These are phyloP conservation scores for Dermochelys coriacea DNA, from an alignment of 2,797 vertebrate species.

Conservation along the genomic window DNA sequence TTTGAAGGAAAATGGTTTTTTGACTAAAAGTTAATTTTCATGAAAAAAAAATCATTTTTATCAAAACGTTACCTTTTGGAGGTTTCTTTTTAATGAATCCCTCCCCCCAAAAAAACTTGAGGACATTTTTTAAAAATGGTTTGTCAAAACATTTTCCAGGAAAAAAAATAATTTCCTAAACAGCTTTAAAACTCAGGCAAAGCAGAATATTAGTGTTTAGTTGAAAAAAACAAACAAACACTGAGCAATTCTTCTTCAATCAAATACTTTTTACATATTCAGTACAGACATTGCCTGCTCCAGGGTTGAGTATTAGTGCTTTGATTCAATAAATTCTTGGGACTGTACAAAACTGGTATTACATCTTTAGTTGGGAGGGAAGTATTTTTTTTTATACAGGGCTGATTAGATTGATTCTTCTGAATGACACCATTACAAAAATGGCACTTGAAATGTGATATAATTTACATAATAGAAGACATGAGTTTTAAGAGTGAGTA, in stretches of 20 bases:
- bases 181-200: neutral
- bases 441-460: neutral
- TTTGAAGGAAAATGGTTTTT: neutral
- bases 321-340: neutral
- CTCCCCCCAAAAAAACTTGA: neutral
- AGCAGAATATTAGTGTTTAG: neutral
- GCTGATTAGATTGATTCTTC: neutral
- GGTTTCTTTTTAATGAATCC: neutral
- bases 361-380: neutral
- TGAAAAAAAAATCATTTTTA: neutral
- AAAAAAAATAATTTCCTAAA: neutral
- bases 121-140: neutral
- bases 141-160: neutral
- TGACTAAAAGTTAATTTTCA: neutral
- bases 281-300: neutral
- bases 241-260: neutral
- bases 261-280: neutral
- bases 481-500: neutral
- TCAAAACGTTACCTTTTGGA: neutral
- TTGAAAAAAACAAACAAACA: neutral
- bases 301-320: neutral
- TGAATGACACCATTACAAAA: neutral
- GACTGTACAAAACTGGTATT: neutral
- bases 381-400: rapidly evolving
- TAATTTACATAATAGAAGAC: rapidly evolving